These are phyloP conservation scores for Rhyacophila brunnea DNA, from an alignment of 1,140 invertebrate genomes.

Conservation along the genomic window DNA sequence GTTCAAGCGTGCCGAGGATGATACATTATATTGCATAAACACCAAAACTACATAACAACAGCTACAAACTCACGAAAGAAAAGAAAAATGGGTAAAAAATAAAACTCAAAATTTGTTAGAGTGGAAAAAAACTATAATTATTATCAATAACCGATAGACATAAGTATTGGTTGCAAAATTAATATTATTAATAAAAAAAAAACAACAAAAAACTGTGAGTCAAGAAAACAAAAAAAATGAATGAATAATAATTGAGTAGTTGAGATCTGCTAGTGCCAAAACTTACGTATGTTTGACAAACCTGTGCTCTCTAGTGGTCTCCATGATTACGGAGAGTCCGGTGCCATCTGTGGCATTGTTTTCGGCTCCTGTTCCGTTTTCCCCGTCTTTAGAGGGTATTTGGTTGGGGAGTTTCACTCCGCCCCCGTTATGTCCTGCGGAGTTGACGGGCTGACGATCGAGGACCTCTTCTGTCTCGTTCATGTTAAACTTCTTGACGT, in stretches of 20 bases:
- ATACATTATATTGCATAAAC: too few species aligned
- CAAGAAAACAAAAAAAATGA: constrained; percentile 9
- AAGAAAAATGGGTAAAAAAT: constrained; percentile 12
- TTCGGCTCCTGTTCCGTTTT: constrained; percentile 43
- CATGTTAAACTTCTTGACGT: constrained; percentile 48
- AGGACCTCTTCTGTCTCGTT: constrained; percentile 40
- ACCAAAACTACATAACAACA: background rate
- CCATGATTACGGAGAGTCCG: constrained; percentile 50
- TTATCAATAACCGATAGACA: background rate
- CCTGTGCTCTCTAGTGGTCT: constrained; percentile 45
- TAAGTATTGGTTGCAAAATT: background rate
- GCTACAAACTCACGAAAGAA: background rate
- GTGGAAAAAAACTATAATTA: constrained; percentile 15
- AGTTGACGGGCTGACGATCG: background rate
- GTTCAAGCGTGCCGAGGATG: too few species aligned
- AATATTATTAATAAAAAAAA: constrained; percentile 7
- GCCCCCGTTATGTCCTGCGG: constrained; percentile 9
- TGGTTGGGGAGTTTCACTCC: too few species aligned
- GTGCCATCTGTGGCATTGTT: constrained; percentile 42
- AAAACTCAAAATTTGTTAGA: constrained; percentile 14
- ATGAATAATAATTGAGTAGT: too few species aligned
- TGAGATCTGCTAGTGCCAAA: background rate
- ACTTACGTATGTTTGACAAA: constrained; percentile 29
- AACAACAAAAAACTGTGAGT: background rate
- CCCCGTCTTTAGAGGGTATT: constrained; percentile 36